Conservation (phyloP, 2,888 invertebrate genomes). For the Eristalis arbustorum region DNA sequence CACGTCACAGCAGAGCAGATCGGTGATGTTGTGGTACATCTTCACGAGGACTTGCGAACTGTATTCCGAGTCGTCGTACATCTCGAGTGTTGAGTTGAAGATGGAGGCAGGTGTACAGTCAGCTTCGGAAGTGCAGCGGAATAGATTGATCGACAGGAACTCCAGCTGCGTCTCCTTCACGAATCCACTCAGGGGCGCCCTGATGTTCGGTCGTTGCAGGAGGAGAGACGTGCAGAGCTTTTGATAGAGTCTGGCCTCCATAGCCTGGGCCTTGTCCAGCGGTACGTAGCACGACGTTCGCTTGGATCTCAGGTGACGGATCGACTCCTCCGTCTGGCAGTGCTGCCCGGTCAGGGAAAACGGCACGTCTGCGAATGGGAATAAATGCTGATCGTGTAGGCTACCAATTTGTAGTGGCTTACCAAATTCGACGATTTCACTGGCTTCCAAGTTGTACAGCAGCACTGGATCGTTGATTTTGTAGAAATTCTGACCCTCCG, state of each 20-base stretch:
- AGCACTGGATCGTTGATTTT: conserved; percentile 45
- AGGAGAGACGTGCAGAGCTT: conserved; percentile 47
- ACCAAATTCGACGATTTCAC: conserved; percentile 45
- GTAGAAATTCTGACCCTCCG: conserved; percentile 8
- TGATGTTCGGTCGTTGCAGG: conserved; percentile 21
- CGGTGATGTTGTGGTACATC: conserved; percentile 74
- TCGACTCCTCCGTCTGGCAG: conserved; percentile 74
- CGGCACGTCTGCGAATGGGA: conserved; percentile 73
- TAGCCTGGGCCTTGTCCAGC: conserved; percentile 65
- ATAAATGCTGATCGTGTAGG: too few relatives aligned
- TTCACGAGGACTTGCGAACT: conserved; percentile 66
- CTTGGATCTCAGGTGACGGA: conserved; percentile 74
- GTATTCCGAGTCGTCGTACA: conserved; percentile 35
- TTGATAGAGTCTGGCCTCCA: conserved; percentile 33
- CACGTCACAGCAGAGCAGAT: conserved; percentile 58
- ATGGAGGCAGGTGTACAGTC: conserved; percentile 17
- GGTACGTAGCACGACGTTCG: conserved; percentile 73
- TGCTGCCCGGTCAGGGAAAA: conserved; percentile 72
- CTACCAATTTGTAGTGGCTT: neutral
- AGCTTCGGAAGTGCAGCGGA: conserved; percentile 3
- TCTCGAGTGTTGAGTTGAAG: neutral
- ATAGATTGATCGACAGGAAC: conserved; percentile 35
- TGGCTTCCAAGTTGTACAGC: conserved; percentile 25
- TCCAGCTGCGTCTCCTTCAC: conserved; percentile 1
- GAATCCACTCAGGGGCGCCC: conserved; percentile 7